Base-by-base conservation (phyloP, 30 jellyfish, hydroid and myxozoan genomes). In the Pelagia noctiluca region DNA sequence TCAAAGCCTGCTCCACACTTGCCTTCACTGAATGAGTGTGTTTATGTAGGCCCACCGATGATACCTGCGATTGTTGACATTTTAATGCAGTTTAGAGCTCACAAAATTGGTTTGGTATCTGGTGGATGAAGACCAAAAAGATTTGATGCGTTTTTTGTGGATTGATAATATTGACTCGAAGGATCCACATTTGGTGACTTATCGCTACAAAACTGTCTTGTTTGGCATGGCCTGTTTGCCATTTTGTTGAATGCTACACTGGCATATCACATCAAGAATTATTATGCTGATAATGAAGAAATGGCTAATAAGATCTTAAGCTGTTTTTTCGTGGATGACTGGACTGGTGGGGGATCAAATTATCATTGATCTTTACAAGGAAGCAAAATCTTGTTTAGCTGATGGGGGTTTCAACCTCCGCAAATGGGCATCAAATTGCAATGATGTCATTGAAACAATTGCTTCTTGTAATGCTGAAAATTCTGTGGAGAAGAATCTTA, bases 211-310 rank as follows among this genome's bases (percentile, higher is more conserved):
- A 2, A 18, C 82, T 1, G 88, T 76, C 2, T 76, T 76, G 63
- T 76, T 76, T 54, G 88, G 88, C 2, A 76, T 76, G 82, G 24
- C 82, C 2, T 34, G 81, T 42, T 76, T 81, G 28, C 88, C 81
- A 4, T 76, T 76, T n/a, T 76, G 81, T 22, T 76, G 29, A 76
- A 76, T 76, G 88, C 88, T 1, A 76, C 80, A 54, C 26, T 74
- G 48, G 86, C 25, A 10, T 74, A 2, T 49, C 86, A 74, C 48
- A 49, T 52, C 48, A 49, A 29, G 38, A 35, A 53, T 7, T 76
- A 50, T 76, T 76, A 50, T 35, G 26, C 12, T 61, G 81, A 29
- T 5, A 76, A 76, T 29, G 29, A 19, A 3, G 81, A 53, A 54
- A 76, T 76, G 88, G 81, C 88, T 2, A 64, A 76, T 30, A 53